Percentiles rank a stretch among this genome's conserved stretches.
These are phyloP conservation scores for Nemopilema nomurai DNA, from an alignment of 30 jellyfish, hydroid and myxozoan species.

Conservation along the genomic window DNA sequence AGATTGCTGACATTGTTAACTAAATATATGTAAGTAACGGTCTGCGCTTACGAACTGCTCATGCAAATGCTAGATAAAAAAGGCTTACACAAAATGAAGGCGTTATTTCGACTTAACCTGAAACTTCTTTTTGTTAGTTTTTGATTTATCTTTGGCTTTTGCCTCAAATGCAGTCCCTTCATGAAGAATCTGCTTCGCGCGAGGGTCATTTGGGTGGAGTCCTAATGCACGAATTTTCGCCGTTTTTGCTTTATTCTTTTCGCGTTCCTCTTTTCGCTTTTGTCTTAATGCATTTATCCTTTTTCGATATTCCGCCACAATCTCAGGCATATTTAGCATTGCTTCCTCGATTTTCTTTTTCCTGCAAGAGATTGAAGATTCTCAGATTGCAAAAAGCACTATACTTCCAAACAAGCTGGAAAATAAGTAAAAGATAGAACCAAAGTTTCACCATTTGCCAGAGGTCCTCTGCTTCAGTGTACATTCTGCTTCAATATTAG, in stretches of 20 bases:
- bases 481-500: too few relatives aligned
- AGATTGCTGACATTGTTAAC: too few relatives aligned
- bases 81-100: neutral
- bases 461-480: too few relatives aligned
- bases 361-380: conserved; percentile 37
- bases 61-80: neutral
- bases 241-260: conserved; percentile 51
- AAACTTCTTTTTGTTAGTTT: conserved; percentile 33
- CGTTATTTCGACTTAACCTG: conserved; percentile 17
- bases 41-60: too few relatives aligned
- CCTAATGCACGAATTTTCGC: conserved; percentile 72
- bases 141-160: conserved; percentile 22
- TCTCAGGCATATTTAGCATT: conserved; percentile 85
- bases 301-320: conserved; percentile 77
- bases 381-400: neutral
- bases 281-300: conserved; percentile 55
- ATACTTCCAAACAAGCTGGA: neutral
- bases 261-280: conserved; percentile 43
- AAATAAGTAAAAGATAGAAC: too few relatives aligned
- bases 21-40: too few relatives aligned
- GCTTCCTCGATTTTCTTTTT: conserved; percentile 74
- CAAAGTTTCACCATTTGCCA: too few relatives aligned
- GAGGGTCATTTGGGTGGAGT: conserved; percentile 91
- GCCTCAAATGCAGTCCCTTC: conserved; percentile 44
- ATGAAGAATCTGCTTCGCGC: conserved; percentile 70